Base-by-base conservation (phyloP, 1,140 invertebrate genomes). In the Heliothis subflexa region DNA sequence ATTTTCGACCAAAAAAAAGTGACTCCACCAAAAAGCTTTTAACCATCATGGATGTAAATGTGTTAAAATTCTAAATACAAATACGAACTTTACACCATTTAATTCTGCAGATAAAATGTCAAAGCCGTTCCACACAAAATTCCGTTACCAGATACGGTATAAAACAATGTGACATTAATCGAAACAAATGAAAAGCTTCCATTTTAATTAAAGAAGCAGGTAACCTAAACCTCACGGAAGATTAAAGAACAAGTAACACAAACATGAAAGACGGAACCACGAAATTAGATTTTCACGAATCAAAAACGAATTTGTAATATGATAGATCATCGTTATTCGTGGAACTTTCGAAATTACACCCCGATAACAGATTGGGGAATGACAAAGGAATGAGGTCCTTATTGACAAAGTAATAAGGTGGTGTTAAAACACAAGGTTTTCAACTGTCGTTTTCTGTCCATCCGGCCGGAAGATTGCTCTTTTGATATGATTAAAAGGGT, bases 401-500 rank as follows among this genome's bases (percentile, higher is more conserved):
- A 87, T 76, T 45, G 16, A 47, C 13, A 21, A 62, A 13, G 72
- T 11, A 66, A 79, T 87, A 91, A 79, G 78, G 80, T 81, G 12
- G 68, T 74, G 59, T 79, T 28, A 77, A 57, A 75, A 78, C 57
- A 81, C 55, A 78, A 80, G 54, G 25, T 64, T 66, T 54, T 80
- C 74, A 81, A 70, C 61, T 84, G 68, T 84, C 79, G 80, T 84
- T 89, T 74, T 57, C 54, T 78, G 83, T 81, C 82, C 87, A 92
- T 86, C 88, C 89, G 87, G 85, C 86, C 91, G 93, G 91, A 94
- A 93, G 90, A 93, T 94, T 91, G 90, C 86, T 89, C 91, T 91
- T 92, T 92, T 88, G 91, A 91, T 93, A 93, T 94, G 91, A 93
- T 94, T 93, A 93, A 94, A 93, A 93, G 92, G 92, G 93, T 92